phyloP scores from a whole-genome alignment of 2,797 vertebrate genomes.

The Falco columbarius region DNA sequence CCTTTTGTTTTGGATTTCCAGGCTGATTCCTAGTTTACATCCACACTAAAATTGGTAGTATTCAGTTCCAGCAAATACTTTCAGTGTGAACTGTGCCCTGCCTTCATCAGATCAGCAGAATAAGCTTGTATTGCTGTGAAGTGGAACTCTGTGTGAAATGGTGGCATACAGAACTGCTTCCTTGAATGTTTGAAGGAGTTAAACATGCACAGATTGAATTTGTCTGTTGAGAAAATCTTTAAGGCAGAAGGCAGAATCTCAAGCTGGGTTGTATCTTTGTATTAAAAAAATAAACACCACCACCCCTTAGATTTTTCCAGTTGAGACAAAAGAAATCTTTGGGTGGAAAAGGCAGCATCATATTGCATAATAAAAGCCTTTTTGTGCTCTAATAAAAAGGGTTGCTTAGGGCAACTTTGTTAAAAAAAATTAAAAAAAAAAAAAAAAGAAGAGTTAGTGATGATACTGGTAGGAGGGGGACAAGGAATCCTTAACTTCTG shows the following conservation, averaged over 20 bases:
- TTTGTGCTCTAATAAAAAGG: slow-evolving; percentile 52
- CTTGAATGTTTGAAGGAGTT: not conserved
- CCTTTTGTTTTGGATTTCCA: not conserved
- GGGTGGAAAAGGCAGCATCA: slow-evolving; percentile 54
- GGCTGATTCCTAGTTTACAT: not conserved
- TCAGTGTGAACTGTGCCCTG: not conserved
- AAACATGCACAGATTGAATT: slow-evolving; percentile 27
- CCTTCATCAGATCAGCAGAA: not conserved
- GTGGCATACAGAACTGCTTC: not conserved
- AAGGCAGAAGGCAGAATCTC: slow-evolving; percentile 41
- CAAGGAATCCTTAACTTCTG: not conserved
- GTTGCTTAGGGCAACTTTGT: slow-evolving; percentile 48
- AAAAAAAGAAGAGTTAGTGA: not conserved
- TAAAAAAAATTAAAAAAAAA: not conserved
- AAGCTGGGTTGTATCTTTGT: slow-evolving; percentile 62
- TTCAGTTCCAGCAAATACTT: not conserved
- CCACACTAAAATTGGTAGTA: not conserved
- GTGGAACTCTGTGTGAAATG: not conserved
- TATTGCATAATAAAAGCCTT: slow-evolving; percentile 65
- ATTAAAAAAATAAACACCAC: slow-evolving; percentile 57
- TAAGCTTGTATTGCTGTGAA: not conserved
- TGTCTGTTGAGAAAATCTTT: slow-evolving; percentile 36
- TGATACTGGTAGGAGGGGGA: not conserved
- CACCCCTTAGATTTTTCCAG: slow-evolving; percentile 45
- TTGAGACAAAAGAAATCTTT: slow-evolving; percentile 61